Evolutionary conservation across 2,888 invertebrate genomes (phyloP).

Genomic region (Nemotelus nigrinus): DNA sequence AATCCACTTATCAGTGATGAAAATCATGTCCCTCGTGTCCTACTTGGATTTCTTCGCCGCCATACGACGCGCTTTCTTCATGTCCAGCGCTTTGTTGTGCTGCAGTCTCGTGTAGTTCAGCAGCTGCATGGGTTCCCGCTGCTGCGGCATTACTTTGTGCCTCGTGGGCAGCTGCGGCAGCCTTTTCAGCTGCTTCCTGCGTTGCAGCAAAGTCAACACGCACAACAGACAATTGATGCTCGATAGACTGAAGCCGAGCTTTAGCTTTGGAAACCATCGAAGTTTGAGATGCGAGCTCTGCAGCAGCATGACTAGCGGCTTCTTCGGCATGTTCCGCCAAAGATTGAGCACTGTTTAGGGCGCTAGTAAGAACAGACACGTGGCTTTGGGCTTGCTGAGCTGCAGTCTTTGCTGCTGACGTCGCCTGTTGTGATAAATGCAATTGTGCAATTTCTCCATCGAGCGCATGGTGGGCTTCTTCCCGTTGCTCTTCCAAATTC

Average conservation of each 20-base stretch:
- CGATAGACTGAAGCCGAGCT: slow-evolving; percentile 71
- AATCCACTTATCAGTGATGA: slow-evolving; percentile 1
- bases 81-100: slow-evolving; percentile 55
- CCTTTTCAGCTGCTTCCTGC: slow-evolving; percentile 74
- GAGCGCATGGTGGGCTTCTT: slow-evolving; percentile 73
- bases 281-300: slow-evolving; percentile 77
- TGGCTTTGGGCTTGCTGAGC: slow-evolving; percentile 77
- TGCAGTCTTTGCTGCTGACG: slow-evolving; percentile 72
- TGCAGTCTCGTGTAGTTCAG: slow-evolving; percentile 39
- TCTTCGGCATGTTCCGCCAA: slow-evolving; percentile 73
- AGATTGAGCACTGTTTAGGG: slow-evolving; percentile 74
- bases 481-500: slow-evolving; percentile 75
- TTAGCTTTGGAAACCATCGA: slow-evolving; percentile 80
- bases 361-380: slow-evolving; percentile 73
- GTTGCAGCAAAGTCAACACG: slow-evolving; percentile 78
- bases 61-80: slow-evolving; percentile 26
- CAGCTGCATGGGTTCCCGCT: slow-evolving; percentile 75
- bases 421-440: slow-evolving; percentile 75
- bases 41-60: background rate
- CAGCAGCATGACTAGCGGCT: slow-evolving; percentile 76
- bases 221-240: slow-evolving; percentile 73
- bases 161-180: slow-evolving; percentile 71
- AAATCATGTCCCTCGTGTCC: slow-evolving; percentile 25
- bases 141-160: slow-evolving; percentile 77
- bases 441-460: slow-evolving; percentile 77